These are phyloP conservation scores for Dione vanillae DNA, from an alignment of 2,888 invertebrate species.

Conservation along the genomic window DNA sequence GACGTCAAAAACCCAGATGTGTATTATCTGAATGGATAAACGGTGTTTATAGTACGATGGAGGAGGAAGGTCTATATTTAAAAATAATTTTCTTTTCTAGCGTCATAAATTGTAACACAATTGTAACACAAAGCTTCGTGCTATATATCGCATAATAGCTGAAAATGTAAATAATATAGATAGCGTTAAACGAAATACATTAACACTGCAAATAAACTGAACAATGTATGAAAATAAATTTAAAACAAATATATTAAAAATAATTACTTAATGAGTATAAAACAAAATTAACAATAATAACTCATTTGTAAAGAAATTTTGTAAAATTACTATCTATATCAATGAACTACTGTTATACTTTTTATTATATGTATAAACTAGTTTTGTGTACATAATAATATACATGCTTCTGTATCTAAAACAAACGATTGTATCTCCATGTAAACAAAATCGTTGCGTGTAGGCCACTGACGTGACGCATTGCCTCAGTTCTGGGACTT, in stretches of 20 bases:
- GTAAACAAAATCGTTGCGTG: neutral
- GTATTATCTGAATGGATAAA: too few species aligned
- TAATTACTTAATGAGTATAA: too few species aligned
- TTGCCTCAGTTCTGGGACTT: neutral
- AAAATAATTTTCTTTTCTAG: too few species aligned
- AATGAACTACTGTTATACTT: neutral
- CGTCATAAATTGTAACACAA: too few species aligned
- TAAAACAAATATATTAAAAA: too few species aligned
- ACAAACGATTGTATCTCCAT: conserved; percentile 7
- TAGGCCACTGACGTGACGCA: neutral
- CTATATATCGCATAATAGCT: neutral
- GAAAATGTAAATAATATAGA: too few species aligned
- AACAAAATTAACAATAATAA: too few species aligned
- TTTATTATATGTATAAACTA: conserved; percentile 1
- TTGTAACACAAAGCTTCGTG: neutral
- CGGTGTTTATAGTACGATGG: too few species aligned
- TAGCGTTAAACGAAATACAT: too few species aligned
- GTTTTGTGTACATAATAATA: neutral
- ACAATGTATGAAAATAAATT: too few species aligned
- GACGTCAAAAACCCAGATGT: too few species aligned
- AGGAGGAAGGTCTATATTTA: neutral
- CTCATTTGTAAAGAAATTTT: neutral
- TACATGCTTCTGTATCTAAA: neutral
- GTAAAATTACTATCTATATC: neutral
- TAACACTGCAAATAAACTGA: too few species aligned